A percentile compares a stretch with the other conserved stretches of the same genome.
phyloP scores from a whole-genome alignment of 2,113 vertebrate genomes.

The Brienomyrus brachyistius region DNA sequence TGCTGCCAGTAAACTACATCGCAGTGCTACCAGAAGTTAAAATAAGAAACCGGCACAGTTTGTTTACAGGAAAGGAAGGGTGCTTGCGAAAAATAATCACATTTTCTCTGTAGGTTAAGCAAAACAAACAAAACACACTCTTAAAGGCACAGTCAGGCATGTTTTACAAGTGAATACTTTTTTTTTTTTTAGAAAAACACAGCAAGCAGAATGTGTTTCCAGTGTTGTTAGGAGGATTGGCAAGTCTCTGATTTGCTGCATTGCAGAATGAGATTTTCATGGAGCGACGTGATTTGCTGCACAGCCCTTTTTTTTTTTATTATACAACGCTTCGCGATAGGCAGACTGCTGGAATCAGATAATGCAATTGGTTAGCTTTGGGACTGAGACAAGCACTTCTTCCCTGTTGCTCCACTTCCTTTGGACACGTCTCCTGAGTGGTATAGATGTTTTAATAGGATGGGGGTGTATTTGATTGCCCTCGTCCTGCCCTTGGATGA shows the following conservation, averaged over 20 bases:
- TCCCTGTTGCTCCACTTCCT: neutral
- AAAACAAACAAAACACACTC: too few relatives aligned
- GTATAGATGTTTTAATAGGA: too few relatives aligned
- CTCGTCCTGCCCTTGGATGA: too few relatives aligned
- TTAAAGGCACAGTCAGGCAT: neutral
- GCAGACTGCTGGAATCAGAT: slow-evolving; percentile 22
- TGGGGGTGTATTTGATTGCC: too few relatives aligned
- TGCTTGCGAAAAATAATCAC: too few relatives aligned
- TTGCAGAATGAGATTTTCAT: neutral
- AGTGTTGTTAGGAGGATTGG: neutral
- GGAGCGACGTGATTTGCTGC: neutral
- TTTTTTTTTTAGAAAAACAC: neutral
- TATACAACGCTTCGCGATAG: neutral
- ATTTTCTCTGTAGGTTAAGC: too few relatives aligned
- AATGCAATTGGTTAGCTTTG: slow-evolving; percentile 55
- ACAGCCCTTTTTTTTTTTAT: neutral
- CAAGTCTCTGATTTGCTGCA: neutral
- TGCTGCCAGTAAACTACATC: too few relatives aligned
- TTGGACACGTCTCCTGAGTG: too few relatives aligned
- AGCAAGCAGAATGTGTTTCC: slow-evolving; percentile 6
- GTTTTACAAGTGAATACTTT: neutral
- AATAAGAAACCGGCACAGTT: too few relatives aligned
- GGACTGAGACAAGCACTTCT: slow-evolving; percentile 31
- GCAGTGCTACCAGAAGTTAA: too few relatives aligned
- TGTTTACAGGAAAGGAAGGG: too few relatives aligned